Conservation (phyloP, 2,888 invertebrate species). For the Apoderus coryli region DNA sequence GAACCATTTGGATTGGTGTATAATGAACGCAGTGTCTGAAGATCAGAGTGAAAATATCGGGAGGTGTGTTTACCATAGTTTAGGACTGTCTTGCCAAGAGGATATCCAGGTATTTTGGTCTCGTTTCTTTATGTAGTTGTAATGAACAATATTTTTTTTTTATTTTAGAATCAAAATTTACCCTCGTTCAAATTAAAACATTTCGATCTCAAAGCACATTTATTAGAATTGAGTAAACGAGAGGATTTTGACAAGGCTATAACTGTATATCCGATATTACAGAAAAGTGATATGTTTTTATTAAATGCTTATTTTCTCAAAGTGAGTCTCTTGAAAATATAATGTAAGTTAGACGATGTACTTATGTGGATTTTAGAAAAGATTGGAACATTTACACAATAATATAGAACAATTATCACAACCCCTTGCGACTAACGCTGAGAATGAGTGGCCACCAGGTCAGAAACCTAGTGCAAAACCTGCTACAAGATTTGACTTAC, state of each 20-base stretch:
- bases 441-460: constrained; percentile 62
- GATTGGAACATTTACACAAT: constrained; percentile 21
- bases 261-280: constrained; percentile 48
- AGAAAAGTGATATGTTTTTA: constrained; percentile 47
- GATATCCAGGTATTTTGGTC: constrained; percentile 35
- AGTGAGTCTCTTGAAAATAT: constrained; percentile 30
- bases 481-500: constrained; percentile 63
- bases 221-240: constrained; percentile 30
- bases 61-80: constrained; percentile 65
- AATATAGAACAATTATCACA: constrained; percentile 23
- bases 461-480: constrained; percentile 50
- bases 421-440: constrained; percentile 22
- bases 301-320: constrained; percentile 59
- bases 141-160: no score
- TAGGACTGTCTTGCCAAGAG: constrained; percentile 45
- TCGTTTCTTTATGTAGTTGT: background rate
- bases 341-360: no score
- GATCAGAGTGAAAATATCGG: constrained; percentile 78
- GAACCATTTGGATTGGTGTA: constrained; percentile 75
- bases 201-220: constrained; percentile 32
- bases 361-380: constrained; percentile 23
- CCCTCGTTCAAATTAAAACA: constrained; percentile 33
- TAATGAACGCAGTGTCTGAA: constrained; percentile 68
- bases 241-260: constrained; percentile 40
- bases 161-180: constrained; percentile 31